phyloP scores from a whole-genome alignment of 1,140 invertebrate species.

The Macrobrachium nipponense region DNA sequence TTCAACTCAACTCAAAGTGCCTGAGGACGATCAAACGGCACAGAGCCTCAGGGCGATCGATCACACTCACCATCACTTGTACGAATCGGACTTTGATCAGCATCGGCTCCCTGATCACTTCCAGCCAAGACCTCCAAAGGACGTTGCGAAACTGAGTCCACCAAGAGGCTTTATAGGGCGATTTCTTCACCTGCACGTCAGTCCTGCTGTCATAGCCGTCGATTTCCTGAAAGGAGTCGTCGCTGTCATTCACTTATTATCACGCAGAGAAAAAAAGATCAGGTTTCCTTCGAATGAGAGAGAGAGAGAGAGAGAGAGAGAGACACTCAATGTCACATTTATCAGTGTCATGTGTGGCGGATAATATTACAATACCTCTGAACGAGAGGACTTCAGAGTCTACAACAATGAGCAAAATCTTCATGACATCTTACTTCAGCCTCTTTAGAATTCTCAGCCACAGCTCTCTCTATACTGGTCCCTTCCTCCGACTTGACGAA shows the following conservation, averaged over 20 bases:
- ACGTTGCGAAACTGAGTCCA: slow-evolving; percentile 88
- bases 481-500: slow-evolving; percentile 78
- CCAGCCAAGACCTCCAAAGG: slow-evolving; percentile 90
- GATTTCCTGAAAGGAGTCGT: slow-evolving; percentile 17
- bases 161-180: slow-evolving; percentile 88
- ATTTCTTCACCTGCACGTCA: slow-evolving; percentile 65
- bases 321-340: too few relatives aligned
- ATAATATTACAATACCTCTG: too few relatives aligned
- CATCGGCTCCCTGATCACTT: slow-evolving; percentile 88
- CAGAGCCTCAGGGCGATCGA: too few relatives aligned
- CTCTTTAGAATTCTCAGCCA: slow-evolving; percentile 59
- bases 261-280: not conserved
- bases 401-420: too few relatives aligned
- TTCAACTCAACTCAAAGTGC: too few relatives aligned
- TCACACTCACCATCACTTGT: slow-evolving; percentile 84
- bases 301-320: too few relatives aligned
- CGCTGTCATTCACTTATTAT: not conserved
- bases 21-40: too few relatives aligned
- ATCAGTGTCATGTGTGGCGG: too few relatives aligned
- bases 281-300: too few relatives aligned
- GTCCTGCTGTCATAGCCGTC: slow-evolving; percentile 33
- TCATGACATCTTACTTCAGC: slow-evolving; percentile 21
- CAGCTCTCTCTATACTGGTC: slow-evolving; percentile 63
- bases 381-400: too few relatives aligned
- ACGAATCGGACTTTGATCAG: slow-evolving; percentile 88